A percentile compares a stretch with the other conserved stretches of the same genome.
Conservation (phyloP, 2,888 invertebrate genomes). For the Tinea trinotella region DNA sequence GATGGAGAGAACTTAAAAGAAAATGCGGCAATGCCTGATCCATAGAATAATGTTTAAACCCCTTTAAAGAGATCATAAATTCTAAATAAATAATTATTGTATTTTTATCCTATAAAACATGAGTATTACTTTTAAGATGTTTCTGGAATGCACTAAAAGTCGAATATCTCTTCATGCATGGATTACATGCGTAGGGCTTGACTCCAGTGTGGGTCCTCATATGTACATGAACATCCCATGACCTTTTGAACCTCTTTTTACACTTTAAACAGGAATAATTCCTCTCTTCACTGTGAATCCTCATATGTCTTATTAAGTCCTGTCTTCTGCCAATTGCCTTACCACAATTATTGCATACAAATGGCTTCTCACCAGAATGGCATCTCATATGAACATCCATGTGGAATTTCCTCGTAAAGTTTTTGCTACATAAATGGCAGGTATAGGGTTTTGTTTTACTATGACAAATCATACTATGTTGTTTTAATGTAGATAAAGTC, state of each 20-base stretch:
- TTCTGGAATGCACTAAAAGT: slow-evolving; percentile 33
- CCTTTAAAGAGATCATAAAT: too few relatives aligned
- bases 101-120: background rate
- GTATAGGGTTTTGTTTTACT: slow-evolving; percentile 38
- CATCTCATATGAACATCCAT: slow-evolving; percentile 60
- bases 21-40: too few relatives aligned
- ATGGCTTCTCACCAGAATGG: slow-evolving; percentile 63
- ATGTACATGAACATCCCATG: slow-evolving; percentile 31
- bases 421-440: slow-evolving; percentile 43
- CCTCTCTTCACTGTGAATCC: slow-evolving; percentile 33
- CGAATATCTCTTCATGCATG: slow-evolving; percentile 32
- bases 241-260: slow-evolving; percentile 32
- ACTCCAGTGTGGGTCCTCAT: slow-evolving; percentile 34
- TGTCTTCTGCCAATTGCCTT: slow-evolving; percentile 34
- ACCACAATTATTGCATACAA: slow-evolving; percentile 60
- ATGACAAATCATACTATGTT: slow-evolving; percentile 45
- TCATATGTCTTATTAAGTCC: slow-evolving; percentile 33
- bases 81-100: too few relatives aligned
- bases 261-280: slow-evolving; percentile 33
- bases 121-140: slow-evolving; percentile 24
- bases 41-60: too few relatives aligned
- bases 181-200: slow-evolving; percentile 30
- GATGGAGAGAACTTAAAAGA: too few relatives aligned
- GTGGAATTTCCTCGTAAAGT: slow-evolving; percentile 47
- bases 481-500: slow-evolving; percentile 28